Base-by-base conservation (phyloP, 2,888 invertebrate species). In the Luperina nickerlii region DNA sequence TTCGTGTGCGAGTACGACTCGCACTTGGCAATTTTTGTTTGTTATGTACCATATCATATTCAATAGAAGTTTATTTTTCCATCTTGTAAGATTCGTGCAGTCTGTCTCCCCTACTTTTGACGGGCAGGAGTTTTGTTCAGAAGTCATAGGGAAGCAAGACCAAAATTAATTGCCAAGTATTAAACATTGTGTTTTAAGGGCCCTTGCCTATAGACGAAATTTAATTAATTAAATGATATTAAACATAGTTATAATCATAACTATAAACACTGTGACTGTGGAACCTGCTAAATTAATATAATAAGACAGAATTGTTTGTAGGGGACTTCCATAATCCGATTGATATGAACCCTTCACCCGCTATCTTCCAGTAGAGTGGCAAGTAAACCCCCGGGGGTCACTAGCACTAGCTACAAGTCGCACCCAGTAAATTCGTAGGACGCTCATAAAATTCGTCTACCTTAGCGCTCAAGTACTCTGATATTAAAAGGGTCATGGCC, bases 401-500 rank as follows among this genome's bases (percentile, higher is more conserved):
- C 72, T 71, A 82, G 62, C 85, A 68, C 42, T 45, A 65, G 68
- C 66, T 76, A 69, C 18, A 85, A 70, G 68, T 78, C 75, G 68
- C 81, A 78, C 74, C 78, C 70, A 80, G 78, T 84, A 72, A 73
- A 81, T 80, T 74, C 75, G 60, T 76, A 81, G 63, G 86, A 86
- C 63, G 79, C 73, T 71, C 75, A 79, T 71, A 63, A 84, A 83
- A 85, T 88, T 83, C 71, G 82, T 88, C 65, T 85, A 88, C 81
- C 84, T 82, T 69, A 82, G 83, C 70, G 80, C 83, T 82, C 80
- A 88, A 87, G 84, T 87, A 88, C 88, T 89, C 89, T 73, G 72
- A 76, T 81, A 83, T 89, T 93, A 91, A 90, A 93, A 92, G 92
- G 96, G 95, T 94, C 95, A 93, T 92, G 93, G 93, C 94, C 95